Evolutionary conservation across 2,113 vertebrate species (phyloP).

Genomic region (Silurus meridionalis): DNA sequence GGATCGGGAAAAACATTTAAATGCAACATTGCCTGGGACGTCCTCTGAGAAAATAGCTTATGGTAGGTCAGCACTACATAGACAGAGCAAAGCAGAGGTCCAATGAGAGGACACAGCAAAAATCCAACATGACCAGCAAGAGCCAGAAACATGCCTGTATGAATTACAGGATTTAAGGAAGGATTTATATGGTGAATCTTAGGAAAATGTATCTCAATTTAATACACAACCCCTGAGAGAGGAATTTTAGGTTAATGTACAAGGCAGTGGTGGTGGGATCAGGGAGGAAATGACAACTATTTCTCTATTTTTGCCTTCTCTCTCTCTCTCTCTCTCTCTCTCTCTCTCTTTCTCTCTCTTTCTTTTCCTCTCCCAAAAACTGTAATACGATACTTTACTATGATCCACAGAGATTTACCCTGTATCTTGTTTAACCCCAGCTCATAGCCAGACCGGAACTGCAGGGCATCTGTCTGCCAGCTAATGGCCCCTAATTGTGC

Average conservation of each 20-base stretch:
- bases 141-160: constrained; percentile 26
- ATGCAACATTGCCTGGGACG: not conserved
- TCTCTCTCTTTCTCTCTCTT: not conserved
- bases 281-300: constrained; percentile 14
- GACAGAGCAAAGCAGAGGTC: not conserved
- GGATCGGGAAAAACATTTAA: constrained; percentile 38
- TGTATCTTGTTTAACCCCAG: constrained; percentile 48
- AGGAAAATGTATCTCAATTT: constrained; percentile 33
- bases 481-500: constrained; percentile 72
- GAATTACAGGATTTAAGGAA: constrained; percentile 16
- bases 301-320: constrained; percentile 5
- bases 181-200: constrained; percentile 15
- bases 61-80: constrained; percentile 9
- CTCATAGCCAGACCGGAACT: constrained; percentile 59
- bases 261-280: constrained; percentile 21
- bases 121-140: not conserved
- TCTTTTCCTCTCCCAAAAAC: not conserved
- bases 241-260: constrained; percentile 18
- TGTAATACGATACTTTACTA: not conserved
- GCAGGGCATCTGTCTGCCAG: constrained; percentile 65
- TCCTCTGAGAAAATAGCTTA: constrained; percentile 15
- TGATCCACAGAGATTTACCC: constrained; percentile 41
- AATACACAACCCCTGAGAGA: constrained; percentile 12
- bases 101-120: not conserved
- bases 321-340: not conserved